A percentile compares a stretch with the other conserved stretches of the same genome.
Conservation (phyloP, 2,113 vertebrate species). For the Pelodiscus sinensis region DNA sequence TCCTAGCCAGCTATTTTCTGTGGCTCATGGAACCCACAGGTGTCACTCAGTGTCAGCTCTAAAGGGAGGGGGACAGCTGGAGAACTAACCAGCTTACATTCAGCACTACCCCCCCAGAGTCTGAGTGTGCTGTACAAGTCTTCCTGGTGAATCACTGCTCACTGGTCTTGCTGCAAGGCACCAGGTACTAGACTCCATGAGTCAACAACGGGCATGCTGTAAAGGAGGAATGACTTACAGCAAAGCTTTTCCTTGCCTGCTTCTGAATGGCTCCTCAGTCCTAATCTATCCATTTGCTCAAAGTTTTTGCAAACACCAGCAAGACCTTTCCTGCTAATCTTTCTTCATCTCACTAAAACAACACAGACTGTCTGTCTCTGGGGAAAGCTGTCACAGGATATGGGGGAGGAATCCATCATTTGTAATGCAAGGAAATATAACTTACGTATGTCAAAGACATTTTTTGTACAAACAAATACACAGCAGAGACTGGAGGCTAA, state of each 20-base stretch:
- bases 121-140: neutral
- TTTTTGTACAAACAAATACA: conserved; percentile 49
- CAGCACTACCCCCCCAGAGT: neutral
- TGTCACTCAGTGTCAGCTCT: neutral
- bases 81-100: neutral
- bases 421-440: conserved; percentile 67
- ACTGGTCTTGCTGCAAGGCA: rapidly evolving
- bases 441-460: conserved; percentile 67
- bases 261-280: conserved; percentile 24
- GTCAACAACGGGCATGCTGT: neutral
- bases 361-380: conserved; percentile 76
- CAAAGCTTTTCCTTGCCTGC: neutral
- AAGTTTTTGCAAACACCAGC: conserved; percentile 59
- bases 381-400: conserved; percentile 73
- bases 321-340: conserved; percentile 71
- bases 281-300: conserved; percentile 43
- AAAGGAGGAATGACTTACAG: neutral
- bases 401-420: conserved; percentile 69
- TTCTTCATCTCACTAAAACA: conserved; percentile 70
- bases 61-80: neutral
- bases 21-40: neutral
- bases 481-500: conserved; percentile 56
- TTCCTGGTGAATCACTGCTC: neutral
- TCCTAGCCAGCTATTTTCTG: neutral
- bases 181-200: neutral